Conservation (phyloP, 2,888 invertebrate genomes). For the Pandemis heparana region DNA sequence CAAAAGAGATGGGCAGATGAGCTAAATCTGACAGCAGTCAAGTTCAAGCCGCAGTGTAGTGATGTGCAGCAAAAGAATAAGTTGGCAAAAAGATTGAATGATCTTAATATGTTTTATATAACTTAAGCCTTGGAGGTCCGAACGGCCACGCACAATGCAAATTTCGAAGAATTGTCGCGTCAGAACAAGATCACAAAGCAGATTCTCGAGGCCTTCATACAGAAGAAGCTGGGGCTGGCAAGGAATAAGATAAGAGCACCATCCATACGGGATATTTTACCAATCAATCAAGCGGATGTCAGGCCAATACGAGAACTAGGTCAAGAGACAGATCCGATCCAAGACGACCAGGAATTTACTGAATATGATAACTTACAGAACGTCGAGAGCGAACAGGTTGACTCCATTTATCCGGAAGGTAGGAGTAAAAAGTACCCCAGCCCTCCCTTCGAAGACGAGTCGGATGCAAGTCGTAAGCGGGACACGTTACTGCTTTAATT, state of each 20-base stretch:
- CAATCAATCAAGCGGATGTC: conserved; percentile 69
- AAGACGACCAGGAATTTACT: conserved; percentile 60
- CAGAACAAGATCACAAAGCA: conserved; percentile 92
- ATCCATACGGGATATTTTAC: conserved; percentile 88
- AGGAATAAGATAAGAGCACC: conserved; percentile 80
- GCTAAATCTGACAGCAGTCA: too few species aligned
- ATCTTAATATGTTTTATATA: conserved; percentile 8
- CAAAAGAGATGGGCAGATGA: too few species aligned
- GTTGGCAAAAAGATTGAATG: conserved; percentile 19
- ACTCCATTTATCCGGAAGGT: conserved; percentile 86
- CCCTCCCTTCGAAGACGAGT: conserved; percentile 71
- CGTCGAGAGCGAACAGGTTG: conserved; percentile 90
- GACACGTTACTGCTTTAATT: conserved; percentile 31
- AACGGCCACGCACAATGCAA: conserved; percentile 35
- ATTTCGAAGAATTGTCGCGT: conserved; percentile 87
- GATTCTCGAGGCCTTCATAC: conserved; percentile 90
- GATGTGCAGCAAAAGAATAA: too few species aligned
- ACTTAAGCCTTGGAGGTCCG: conserved; percentile 12
- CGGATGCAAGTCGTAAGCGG: conserved; percentile 72
- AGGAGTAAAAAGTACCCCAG: conserved; percentile 75
- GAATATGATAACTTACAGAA: conserved; percentile 87
- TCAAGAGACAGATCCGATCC: conserved; percentile 52
- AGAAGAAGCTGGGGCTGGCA: conserved; percentile 88
- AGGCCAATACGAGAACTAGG: conserved; percentile 56
- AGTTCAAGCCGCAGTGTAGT: too few species aligned